phyloP scores from a whole-genome alignment of 2,888 invertebrate genomes.

The Stegana nigrithorax region DNA sequence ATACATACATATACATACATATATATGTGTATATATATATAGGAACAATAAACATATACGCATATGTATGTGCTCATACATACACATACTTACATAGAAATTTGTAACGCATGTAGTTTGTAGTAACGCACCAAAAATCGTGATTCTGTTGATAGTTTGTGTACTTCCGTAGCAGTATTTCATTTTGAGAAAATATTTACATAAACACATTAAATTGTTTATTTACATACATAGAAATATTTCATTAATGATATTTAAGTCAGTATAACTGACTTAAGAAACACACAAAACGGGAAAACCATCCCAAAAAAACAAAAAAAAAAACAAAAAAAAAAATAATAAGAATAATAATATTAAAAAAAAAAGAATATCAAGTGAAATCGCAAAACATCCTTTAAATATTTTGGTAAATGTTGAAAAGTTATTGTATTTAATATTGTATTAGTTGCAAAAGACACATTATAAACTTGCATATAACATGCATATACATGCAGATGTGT shows the following conservation, averaged over 20 bases:
- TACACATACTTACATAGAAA: background rate
- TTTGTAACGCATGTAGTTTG: background rate
- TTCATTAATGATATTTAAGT: background rate
- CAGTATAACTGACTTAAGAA: background rate
- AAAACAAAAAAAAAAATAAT: background rate
- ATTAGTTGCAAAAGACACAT: no score
- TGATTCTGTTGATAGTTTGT: background rate
- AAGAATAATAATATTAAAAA: background rate
- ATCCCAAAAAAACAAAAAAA: background rate
- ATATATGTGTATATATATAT: background rate
- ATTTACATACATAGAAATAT: background rate
- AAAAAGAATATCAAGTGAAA: background rate
- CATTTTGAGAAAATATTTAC: background rate
- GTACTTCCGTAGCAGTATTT: background rate
- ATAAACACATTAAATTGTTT: background rate
- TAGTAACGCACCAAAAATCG: background rate
- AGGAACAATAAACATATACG: background rate
- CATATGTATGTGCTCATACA: background rate
- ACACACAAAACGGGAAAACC: background rate
- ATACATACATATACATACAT: background rate
- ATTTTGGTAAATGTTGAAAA: no score
- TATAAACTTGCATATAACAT: no score
- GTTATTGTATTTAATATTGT: no score
- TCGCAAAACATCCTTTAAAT: background rate
- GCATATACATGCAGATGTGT: no score